Conservation (phyloP, 2,888 invertebrate genomes). For the Andrena camellia region DNA sequence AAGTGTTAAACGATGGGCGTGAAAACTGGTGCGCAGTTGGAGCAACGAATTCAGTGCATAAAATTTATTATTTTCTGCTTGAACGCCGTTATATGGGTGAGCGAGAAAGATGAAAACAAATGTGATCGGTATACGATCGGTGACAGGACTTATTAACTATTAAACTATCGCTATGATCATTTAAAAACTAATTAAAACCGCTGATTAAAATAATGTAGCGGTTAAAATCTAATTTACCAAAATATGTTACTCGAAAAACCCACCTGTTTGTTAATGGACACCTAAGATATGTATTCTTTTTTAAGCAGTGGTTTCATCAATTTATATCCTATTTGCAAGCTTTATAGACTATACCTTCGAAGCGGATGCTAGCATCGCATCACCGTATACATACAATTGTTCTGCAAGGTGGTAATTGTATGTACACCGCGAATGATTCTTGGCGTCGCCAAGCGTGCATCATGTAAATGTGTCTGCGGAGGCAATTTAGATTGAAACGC, state of each 20-base stretch:
- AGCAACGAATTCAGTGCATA: conserved; percentile 92
- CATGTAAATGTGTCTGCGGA: neutral
- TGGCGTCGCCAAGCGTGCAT: neutral
- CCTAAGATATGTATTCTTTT: too few relatives aligned
- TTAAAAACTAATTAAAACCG: too few relatives aligned
- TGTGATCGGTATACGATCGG: neutral
- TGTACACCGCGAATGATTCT: neutral
- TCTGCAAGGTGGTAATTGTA: neutral
- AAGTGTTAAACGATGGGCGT: conserved; percentile 70
- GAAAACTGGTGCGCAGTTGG: conserved; percentile 87
- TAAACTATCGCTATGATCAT: too few relatives aligned
- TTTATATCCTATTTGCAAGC: neutral
- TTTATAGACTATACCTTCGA: neutral
- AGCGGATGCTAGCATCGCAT: neutral
- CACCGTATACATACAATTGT: neutral
- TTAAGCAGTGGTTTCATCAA: neutral
- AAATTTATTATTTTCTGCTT: conserved; percentile 94
- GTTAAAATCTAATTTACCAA: neutral
- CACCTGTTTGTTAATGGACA: too few relatives aligned
- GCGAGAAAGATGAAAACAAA: conserved; percentile 80
- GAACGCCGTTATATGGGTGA: conserved; percentile 93
- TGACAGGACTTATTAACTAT: neutral
- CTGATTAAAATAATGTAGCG: too few relatives aligned
- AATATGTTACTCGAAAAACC: neutral
- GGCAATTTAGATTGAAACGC: conserved; percentile 34